Base-by-base conservation (phyloP, 2,797 vertebrate genomes). In the Sphenopsis melanotis region DNA sequence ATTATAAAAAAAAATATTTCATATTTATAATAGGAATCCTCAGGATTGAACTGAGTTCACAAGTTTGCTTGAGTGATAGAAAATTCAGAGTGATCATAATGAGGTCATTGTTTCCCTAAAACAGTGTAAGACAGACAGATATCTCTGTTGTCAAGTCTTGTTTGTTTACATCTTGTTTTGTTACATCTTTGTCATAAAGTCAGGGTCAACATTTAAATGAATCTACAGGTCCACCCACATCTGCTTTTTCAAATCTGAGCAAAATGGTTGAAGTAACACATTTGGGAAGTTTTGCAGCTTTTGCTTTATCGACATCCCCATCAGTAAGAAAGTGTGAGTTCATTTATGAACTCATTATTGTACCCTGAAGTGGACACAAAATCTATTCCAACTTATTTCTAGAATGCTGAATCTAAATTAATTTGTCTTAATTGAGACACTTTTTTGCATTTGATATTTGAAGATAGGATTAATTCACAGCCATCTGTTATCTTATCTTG, bases 401-500 rank as follows among this genome's bases (percentile, higher is more conserved):
- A 69, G 55, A 91, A 86, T 83, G 37, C 52, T 78, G 63, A 93
- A 49, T 95, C 86, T 76, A 89, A 93, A 87, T 92, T 83, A 87
- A 71, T 93, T 94, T 91, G 39, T 95, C 74, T 88, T 93, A 92
- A 94, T 89, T 94, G 70, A 93, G 77, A 93, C 70, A 87, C 50
- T 55, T 91, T 70, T 92, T 85, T 80, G 49, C 69, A 88, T 86
- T 86, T 95, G 46, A 88, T 95, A 69, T 71, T 91, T 90, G 82
- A 94, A 90, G 80, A 88, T 57, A 81, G n/a, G 77, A 90, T 94
- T 95, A 81, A 94, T 94, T 95, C 76, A 71, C 55, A 92, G 87
- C 84, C 75, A 80, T 92, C 91, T 91, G 56, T 91, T 92, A 87
- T 78, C 85, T 93, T 93, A 68, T 77, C 83, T 92, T 74, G 56